Conservation (phyloP, 2,113 vertebrate species). For the Dunckerocampus dactyliophorus region DNA sequence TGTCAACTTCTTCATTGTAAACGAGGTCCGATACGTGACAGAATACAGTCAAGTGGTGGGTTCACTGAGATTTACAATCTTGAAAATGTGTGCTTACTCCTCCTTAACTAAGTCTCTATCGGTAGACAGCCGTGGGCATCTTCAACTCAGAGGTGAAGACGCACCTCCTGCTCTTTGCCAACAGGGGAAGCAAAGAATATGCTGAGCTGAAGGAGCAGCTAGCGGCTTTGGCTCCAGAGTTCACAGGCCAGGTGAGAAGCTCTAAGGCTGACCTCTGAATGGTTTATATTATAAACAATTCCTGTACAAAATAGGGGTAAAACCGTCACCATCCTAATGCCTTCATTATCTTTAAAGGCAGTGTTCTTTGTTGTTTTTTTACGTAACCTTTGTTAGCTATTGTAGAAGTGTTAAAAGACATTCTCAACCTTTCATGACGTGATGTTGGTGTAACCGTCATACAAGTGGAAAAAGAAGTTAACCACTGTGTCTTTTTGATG, state of each 20-base stretch:
- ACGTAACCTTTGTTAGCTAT: not conserved
- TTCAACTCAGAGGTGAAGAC: slow-evolving; percentile 78
- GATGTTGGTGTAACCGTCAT: not conserved
- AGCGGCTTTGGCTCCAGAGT: slow-evolving; percentile 72
- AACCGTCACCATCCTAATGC: not conserved
- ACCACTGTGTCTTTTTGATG: not conserved
- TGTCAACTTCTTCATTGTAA: slow-evolving; percentile 76
- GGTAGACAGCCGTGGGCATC: slow-evolving; percentile 81
- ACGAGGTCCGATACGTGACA: slow-evolving; percentile 82
- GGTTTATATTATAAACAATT: too few relatives aligned
- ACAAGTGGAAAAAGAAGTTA: not conserved
- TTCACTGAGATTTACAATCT: not conserved
- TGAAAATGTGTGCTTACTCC: not conserved
- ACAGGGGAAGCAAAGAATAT: slow-evolving; percentile 74
- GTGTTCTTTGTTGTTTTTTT: too few relatives aligned
- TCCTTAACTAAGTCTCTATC: not conserved
- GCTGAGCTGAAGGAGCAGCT: slow-evolving; percentile 62
- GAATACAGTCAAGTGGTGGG: slow-evolving; percentile 85
- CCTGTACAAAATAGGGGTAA: not conserved
- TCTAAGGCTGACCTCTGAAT: too few relatives aligned
- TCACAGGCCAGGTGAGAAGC: slow-evolving; percentile 78
- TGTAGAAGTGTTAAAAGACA: too few relatives aligned
- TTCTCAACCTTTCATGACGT: too few relatives aligned
- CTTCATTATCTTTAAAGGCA: not conserved
- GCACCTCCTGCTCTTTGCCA: slow-evolving; percentile 85